Base-by-base conservation (phyloP, 1,140 invertebrate species). In the Aphidius gifuensis region DNA sequence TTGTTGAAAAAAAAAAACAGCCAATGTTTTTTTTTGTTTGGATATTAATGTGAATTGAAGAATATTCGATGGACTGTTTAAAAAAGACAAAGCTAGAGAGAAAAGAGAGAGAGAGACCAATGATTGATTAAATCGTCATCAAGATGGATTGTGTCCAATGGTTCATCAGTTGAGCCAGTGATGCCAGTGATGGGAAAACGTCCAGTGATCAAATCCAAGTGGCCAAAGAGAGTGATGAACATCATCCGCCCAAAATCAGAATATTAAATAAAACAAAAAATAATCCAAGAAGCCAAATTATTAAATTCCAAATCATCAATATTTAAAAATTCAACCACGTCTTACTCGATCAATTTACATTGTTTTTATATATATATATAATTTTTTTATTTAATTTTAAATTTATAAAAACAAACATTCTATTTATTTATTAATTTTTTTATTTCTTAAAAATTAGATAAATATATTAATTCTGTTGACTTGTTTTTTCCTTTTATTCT, bases 301-400 rank as follows among this genome's bases (percentile, higher is more conserved):
- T 9, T 47, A 6, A 57, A 5, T 42, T 76, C 74, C 67, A 42
- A 65, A 43, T 49, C 8, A 42, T 16, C 16, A 16, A 16, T 16
- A 62, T 45, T 49, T 42, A 62, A 56, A 53, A 66, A 39, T 47
- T 67, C 50, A 51, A 69, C 78, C 76, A 76, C 75, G 79, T 75
- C 80, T 80, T 81, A 80, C 80, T 81, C 80, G 79, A 81, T 81
- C 80, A 81, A 80, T 78, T 74, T 76, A 80, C 77, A 80, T 80
- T 64, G 59, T 51, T 64, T 59, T 65, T 60, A 16, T 16, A 16
- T 16, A 16, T 16, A 16, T 16, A 16, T 16, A 16, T 16, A 16
- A 16, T 51, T 46, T 47, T 61, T 61, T 63, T 62, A 21, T 58
- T 38, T 60, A 49, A 61, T 58, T 40, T 40, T 63, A 60, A 49